Conservation (phyloP, 2,888 invertebrate genomes). For the Cepaea hortensis region DNA sequence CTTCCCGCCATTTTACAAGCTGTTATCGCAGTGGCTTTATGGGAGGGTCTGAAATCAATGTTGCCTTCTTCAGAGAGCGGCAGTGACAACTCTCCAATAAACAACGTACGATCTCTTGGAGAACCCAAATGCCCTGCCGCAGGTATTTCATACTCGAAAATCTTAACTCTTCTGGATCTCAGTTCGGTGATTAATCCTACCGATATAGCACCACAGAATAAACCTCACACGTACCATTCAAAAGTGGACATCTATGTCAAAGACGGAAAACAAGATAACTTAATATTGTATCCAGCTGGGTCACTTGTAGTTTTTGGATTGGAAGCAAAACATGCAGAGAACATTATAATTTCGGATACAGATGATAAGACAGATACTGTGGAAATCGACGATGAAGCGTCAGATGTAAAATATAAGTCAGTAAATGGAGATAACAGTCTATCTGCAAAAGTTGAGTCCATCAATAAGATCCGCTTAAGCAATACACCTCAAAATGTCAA, state of each 20-base stretch:
- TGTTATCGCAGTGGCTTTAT: conserved; percentile 22
- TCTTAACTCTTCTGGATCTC: background rate
- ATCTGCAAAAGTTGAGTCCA: background rate
- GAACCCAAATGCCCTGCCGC: background rate
- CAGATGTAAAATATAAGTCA: background rate
- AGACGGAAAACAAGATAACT: background rate
- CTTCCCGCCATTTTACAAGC: conserved; percentile 32
- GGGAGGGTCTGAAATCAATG: conserved; percentile 20
- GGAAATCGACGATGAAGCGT: background rate
- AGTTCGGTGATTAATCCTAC: background rate
- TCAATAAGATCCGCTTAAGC: too few species aligned
- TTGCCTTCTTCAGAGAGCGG: background rate
- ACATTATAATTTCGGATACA: background rate
- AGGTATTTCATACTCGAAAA: background rate
- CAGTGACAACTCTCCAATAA: background rate
- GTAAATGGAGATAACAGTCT: too few species aligned
- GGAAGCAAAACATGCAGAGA: background rate
- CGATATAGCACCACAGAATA: background rate
- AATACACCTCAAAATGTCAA: background rate
- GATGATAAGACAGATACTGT: background rate
- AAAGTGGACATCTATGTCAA: conserved; percentile 24
- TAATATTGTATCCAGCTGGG: conserved; percentile 35
- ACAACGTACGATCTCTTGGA: background rate
- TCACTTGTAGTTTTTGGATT: conserved; percentile 16
- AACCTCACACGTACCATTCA: background rate